Evolutionary conservation across 1,140 invertebrate genomes (phyloP), one percentile per base, ranked within the genome.

Genomic region (Drosophila hydei): DNA sequence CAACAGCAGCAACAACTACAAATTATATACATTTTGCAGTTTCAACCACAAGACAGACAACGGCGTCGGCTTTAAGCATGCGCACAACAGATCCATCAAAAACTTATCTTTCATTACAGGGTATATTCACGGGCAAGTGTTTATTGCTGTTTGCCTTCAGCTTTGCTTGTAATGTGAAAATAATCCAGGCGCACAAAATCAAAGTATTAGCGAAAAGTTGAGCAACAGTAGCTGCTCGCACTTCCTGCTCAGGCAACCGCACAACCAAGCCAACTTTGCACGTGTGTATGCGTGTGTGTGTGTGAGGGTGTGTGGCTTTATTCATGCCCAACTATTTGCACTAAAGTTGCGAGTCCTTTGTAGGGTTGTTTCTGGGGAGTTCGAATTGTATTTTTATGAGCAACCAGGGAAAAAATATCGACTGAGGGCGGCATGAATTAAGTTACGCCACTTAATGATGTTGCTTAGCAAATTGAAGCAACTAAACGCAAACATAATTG

Each of bases 401-500:
- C 61, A 52, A 14, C 59, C 21, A 9, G 25, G 55, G 30, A 33
- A 14, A 11, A 54, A 55, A 36, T 33, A 16, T 25, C 48, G 43
- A 8, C 12, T 23, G 52, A 14, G 48, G 61, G 40, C 19, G 30
- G 38, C 36, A 25, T 64, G 65, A 71, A 77, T 77, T 63, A 78
- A 81, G 83, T 81, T 78, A 73, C 75, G 78, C 58, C 75, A 88
- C 83, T 88, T 88, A 88, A 88, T 88, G 83, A 88, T 88, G 83
- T 88, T 88, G 83, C 83, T 88, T 88, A 88, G 83, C 83, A 88
- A 88, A 88, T 88, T 88, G 83, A 83, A 88, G 83, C 83, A 88
- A 88, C 83, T 88, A 88, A 88, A 88, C 83, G 81, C 83, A 88
- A 88, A 88, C 83, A 88, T 88, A 88, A 88, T 88, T 88, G 83